Conservation (phyloP, 2,113 vertebrate genomes). For the Coracopsis vasa region DNA sequence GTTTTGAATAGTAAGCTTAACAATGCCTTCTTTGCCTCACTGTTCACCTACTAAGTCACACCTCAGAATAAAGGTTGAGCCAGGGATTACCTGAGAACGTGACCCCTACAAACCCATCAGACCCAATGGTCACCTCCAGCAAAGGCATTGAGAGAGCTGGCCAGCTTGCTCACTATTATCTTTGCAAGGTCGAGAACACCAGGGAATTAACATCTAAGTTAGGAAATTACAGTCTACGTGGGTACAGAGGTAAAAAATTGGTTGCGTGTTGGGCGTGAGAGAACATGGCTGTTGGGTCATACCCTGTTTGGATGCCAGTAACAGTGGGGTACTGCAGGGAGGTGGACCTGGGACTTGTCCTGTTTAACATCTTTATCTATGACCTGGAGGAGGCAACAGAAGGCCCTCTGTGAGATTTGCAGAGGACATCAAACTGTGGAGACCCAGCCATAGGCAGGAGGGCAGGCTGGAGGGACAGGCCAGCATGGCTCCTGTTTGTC, state of each 20-base stretch:
- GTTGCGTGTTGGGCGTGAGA: neutral
- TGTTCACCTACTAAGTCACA: neutral
- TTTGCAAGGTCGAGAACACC: neutral
- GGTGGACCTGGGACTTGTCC: neutral
- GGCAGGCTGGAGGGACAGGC: neutral
- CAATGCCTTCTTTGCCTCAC: neutral
- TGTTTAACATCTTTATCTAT: neutral
- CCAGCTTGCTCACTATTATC: neutral
- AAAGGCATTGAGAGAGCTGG: neutral
- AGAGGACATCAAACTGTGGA: neutral
- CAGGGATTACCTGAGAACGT: neutral
- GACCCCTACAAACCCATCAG: neutral
- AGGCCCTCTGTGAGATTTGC: neutral
- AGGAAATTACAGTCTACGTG: neutral
- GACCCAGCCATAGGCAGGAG: neutral
- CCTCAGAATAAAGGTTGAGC: neutral
- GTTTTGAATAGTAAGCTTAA: neutral
- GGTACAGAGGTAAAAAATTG: neutral
- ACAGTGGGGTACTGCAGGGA: rapidly evolving
- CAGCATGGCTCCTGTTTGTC: neutral
- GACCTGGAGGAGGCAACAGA: neutral
- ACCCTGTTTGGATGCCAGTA: neutral
- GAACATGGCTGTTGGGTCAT: neutral
- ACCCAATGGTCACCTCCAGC: neutral
- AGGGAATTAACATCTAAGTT: neutral